Conservation (phyloP, 2,113 vertebrate genomes). For the Mirza zaza region DNA sequence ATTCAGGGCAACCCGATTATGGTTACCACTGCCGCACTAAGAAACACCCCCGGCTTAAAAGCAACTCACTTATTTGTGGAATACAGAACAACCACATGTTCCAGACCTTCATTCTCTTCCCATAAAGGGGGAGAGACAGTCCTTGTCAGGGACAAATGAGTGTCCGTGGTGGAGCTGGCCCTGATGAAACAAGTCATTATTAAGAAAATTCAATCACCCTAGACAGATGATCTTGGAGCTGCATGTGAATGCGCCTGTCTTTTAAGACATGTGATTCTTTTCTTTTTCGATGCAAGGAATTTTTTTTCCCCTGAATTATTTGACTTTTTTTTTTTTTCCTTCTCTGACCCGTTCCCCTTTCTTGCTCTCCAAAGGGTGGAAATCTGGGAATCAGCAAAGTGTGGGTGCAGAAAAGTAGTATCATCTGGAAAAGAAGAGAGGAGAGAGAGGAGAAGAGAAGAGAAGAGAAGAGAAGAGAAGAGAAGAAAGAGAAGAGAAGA, state of each 20-base stretch:
- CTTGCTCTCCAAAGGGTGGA: not conserved
- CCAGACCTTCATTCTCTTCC: constrained; percentile 47
- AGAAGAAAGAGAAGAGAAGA: no score
- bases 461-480: no score
- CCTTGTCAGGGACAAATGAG: constrained; percentile 51
- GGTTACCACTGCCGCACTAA: constrained; percentile 12
- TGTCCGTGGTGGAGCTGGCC: not conserved
- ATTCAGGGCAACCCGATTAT: constrained; percentile 28
- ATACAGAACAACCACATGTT: constrained; percentile 23
- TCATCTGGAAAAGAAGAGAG: not conserved
- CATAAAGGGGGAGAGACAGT: not conserved
- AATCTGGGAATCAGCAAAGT: constrained; percentile 37
- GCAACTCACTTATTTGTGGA: constrained; percentile 53
- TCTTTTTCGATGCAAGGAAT: not conserved
- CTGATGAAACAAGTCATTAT: constrained; percentile 57
- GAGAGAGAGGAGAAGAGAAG: rapidly evolving
- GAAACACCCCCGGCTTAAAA: constrained; percentile 60
- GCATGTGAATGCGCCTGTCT: not conserved
- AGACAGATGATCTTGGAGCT: constrained; percentile 36
- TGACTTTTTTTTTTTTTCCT: not conserved
- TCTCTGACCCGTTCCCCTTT: not conserved
- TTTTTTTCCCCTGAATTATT: not conserved
- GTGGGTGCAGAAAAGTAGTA: not conserved
- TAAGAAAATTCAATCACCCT: constrained; percentile 52
- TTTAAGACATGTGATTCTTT: not conserved